These are phyloP conservation scores for Entomobrya multifasciata DNA, from an alignment of 2,888 invertebrate species.

Conservation along the genomic window DNA sequence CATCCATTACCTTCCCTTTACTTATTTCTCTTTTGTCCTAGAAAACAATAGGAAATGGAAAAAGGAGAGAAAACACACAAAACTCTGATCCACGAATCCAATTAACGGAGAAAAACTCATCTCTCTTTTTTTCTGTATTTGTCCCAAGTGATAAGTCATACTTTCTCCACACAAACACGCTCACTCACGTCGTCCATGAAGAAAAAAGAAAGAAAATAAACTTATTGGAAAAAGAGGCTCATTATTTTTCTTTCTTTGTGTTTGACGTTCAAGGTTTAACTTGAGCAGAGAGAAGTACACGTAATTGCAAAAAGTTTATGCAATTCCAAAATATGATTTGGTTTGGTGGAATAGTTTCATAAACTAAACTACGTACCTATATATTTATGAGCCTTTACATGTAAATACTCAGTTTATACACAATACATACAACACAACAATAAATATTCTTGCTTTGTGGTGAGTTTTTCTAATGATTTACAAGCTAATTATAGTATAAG, in stretches of 20 bases:
- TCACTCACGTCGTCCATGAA: too few relatives aligned
- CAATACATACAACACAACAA: neutral
- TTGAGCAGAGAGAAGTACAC: too few relatives aligned
- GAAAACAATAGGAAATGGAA: neutral
- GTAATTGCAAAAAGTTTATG: neutral
- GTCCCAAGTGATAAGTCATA: neutral
- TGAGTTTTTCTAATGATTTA: conserved; percentile 24
- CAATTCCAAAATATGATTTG: too few relatives aligned
- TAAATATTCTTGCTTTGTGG: conserved; percentile 18
- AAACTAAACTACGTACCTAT: too few relatives aligned
- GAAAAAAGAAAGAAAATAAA: neutral
- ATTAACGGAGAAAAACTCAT: conserved; percentile 12
- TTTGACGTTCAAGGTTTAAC: too few relatives aligned
- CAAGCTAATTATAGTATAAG: conserved; percentile 29
- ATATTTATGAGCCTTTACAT: too few relatives aligned
- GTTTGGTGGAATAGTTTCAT: too few relatives aligned
- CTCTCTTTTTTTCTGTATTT: neutral
- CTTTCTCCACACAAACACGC: neutral
- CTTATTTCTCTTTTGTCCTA: neutral
- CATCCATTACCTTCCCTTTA: conserved; percentile 7
- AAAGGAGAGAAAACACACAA: neutral
- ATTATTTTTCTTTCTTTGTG: conserved; percentile 4
- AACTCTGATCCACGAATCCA: conserved; percentile 1
- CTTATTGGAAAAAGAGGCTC: neutral
- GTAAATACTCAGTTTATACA: too few relatives aligned